phyloP scores from a whole-genome alignment of 2,888 invertebrate genomes.

The Apeira syringaria region DNA sequence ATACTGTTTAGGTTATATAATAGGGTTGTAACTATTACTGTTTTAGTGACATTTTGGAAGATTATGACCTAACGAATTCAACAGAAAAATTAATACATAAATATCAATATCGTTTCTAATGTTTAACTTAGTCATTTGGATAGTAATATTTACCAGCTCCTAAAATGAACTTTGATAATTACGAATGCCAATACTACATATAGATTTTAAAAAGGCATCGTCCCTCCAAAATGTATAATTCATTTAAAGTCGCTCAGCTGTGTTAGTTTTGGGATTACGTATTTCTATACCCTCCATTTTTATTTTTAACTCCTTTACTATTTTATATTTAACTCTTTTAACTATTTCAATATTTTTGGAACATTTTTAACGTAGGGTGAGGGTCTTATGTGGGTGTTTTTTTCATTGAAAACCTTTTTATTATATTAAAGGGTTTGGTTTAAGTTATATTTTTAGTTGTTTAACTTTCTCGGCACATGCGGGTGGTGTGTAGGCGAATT shows the following conservation, averaged over 20 bases:
- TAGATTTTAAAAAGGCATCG: neutral
- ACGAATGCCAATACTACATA: no score
- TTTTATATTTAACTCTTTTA: conserved; percentile 81
- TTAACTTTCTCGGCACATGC: conserved; percentile 49
- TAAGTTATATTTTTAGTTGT: conserved; percentile 51
- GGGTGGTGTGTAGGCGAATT: conserved; percentile 58
- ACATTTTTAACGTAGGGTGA: conserved; percentile 70
- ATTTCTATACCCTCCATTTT: conserved; percentile 71
- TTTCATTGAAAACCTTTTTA: conserved; percentile 41
- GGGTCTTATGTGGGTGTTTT: conserved; percentile 62
- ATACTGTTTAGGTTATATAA: no score
- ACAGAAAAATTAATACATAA: no score
- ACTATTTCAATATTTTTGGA: conserved; percentile 82
- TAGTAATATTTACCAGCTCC: no score
- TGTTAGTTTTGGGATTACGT: conserved; percentile 76
- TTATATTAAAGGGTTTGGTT: conserved; percentile 48
- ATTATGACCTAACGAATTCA: no score
- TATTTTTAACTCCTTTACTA: conserved; percentile 68
- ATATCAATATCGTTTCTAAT: no score
- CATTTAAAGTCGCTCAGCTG: conserved; percentile 71
- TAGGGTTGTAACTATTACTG: neutral
- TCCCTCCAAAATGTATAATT: conserved; percentile 37
- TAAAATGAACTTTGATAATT: no score
- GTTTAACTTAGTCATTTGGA: no score
- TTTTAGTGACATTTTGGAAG: no score